Evolutionary conservation across 2,797 vertebrate genomes (phyloP), one percentile per base, ranked within the genome.

Genomic region (Sparus aurata): DNA sequence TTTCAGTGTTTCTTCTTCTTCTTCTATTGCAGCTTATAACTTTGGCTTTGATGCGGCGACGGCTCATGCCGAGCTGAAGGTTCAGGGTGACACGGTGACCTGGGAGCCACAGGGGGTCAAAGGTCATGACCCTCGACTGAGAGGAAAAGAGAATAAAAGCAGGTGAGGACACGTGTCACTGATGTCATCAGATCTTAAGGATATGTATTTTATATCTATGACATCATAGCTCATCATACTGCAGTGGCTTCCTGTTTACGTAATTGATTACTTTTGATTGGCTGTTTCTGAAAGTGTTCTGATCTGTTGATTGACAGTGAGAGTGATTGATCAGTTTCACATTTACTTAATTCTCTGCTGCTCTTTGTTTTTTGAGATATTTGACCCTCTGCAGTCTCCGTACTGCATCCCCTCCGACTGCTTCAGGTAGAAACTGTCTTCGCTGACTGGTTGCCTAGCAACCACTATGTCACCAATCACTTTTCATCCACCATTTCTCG

Each of bases 91-190:
- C 12, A 95, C 87, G 8, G 96, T 98, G 88, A 97, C 97, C 83
- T 99, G 98, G 98, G 97, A 98, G 84, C 93, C 98, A 7, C 97
- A 96, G 73, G 97, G 96, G 87, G 95, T 97, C 79, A 98, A 97
- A 96, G 93, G 95, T 65, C 96, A 97, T 70, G 97, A 98, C 74
- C 95, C 91, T 69, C 96, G 98, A 82, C 87, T 96, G 52, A 97
- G 97, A 93, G 96, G 96, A 54, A 98, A 97, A 75, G 98, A 99
- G 79, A 97, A 96, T 68, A 98, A 96, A 89, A 96, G 93, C 94
- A 96, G 97, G 98, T 99, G 90, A 95, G 77, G 13, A 25, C 22
- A 12, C 1, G 5, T 12, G 57, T 61, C 12, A 5, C 9, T 13
- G 22, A 30, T 63, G 62, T 81, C 45, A 49, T 49, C 62, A 63